Evolutionary conservation across 2,888 invertebrate genomes (phyloP).

Genomic region (Diabrotica balteata): DNA sequence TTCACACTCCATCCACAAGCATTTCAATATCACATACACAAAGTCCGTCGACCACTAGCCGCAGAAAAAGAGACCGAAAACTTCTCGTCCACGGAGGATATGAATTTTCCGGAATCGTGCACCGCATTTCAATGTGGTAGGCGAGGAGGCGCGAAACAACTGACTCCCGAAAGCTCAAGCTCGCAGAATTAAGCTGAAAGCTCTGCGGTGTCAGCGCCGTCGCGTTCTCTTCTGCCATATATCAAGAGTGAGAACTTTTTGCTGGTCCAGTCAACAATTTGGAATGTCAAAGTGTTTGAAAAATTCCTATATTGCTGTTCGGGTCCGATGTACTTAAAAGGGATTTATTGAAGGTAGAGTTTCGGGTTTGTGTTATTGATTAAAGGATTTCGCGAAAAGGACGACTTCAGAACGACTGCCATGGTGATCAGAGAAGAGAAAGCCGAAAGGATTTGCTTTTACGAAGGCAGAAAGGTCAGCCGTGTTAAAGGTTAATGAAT

Average conservation of each 20-base stretch:
- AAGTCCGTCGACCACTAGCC: not conserved
- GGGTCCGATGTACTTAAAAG: constrained; percentile 20
- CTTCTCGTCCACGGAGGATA: constrained; percentile 8
- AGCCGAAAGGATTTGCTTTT: not conserved
- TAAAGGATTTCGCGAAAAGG: constrained; percentile 12
- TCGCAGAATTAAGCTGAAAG: constrained; percentile 34
- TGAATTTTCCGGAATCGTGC: constrained; percentile 8
- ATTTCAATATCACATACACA: constrained; percentile 1
- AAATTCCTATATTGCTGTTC: constrained; percentile 26
- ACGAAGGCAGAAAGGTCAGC: too few relatives aligned
- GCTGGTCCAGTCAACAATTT: constrained; percentile 56
- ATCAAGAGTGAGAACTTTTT: constrained; percentile 52
- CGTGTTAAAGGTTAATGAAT: too few relatives aligned
- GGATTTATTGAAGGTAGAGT: constrained; percentile 25
- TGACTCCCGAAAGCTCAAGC: constrained; percentile 39
- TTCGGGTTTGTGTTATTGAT: constrained; percentile 22
- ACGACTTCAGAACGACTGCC: not conserved
- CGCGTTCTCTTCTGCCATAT: constrained; percentile 51
- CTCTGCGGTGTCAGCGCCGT: constrained; percentile 46
- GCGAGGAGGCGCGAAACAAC: constrained; percentile 36
- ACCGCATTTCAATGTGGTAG: constrained; percentile 10
- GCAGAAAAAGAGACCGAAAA: constrained; percentile 10
- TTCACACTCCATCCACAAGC: not conserved
- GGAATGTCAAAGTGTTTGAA: constrained; percentile 49
- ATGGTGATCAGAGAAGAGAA: constrained; percentile 7